Evolutionary conservation across 2,888 invertebrate species (phyloP), one percentile per base, ranked within the genome.

Genomic region (Andrena marginata): DNA sequence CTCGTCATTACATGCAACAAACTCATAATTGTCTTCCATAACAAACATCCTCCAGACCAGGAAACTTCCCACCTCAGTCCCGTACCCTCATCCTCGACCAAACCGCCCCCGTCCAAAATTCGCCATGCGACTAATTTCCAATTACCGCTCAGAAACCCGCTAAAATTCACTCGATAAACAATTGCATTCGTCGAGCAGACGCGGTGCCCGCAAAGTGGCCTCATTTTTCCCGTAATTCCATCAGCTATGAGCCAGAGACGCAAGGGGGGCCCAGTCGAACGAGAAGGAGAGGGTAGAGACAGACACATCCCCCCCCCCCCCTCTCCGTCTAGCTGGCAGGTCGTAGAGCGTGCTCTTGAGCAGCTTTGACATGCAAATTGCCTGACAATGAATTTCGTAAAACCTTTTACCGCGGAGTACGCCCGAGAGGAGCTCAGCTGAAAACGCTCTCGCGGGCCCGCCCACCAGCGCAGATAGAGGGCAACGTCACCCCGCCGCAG

Each of bases 321-420:
- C 56, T 49, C 78, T 67, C 63, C 63, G 62, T 64, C 77, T 63
- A 77, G 87, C 83, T 82, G 86, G 86, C 69, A 80, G 86, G 85
- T 89, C 87, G 82, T 84, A 84, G 82, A 86, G 84, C 90, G 86
- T 86, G 89, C 87, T 88, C 85, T 86, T 85, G 86, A 82, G 77
- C 81, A 87, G 91, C 93, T 93, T 92, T 93, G 93, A 93, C 91
- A 93, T 92, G 93, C 91, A 92, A 93, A 93, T 93, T 92, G 91
- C 86, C 91, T 90, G 93, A 93, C 93, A 93, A 93, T 93, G 93
- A 93, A 93, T 93, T 93, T 93, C 91, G 91, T 91, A 93, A 93
- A 93, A 93, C 93, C 93, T 93, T 93, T 93, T 93, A 93, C 92
- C 91, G 90, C 88, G 87, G 87, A 92, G 90, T 88, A 90, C 90